Base-by-base conservation (phyloP, 2,888 invertebrate species). In the Acronicta alni region DNA sequence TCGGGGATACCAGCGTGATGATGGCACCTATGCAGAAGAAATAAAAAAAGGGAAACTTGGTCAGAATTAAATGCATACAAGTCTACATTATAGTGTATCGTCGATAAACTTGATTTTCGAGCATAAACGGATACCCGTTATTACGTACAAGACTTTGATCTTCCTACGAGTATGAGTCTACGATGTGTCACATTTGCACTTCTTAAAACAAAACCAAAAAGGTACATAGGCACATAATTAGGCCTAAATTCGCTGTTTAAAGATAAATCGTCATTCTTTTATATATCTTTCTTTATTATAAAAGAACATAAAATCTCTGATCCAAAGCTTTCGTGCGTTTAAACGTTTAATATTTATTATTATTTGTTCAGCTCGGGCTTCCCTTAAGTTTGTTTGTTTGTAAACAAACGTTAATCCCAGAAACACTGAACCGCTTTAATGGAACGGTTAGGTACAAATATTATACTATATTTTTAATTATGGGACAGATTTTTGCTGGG, bases 281-380 rank as follows among this genome's bases (percentile, higher is more conserved):
- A 44, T 52, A 10, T 16, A 1, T 23, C n/a, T 26, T 2, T 23
- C n/a, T 26, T 1, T 26, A 26, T 9, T 1, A 26, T 9, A 35
- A 53, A 23, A 23, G 23, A 7, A 5, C 18, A 44, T 30, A 32
- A 18, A 47, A 15, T 35, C 43, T 32, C 39, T 45, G 20, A 26
- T 48, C 41, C 23, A 23, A 67, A 39, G 47, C 38, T 48, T 12
- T 20, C 23, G 23, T 17, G 38, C 35, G 6, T 67, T 48, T 44
- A 55, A 55, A 63, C 35, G 16, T 45, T 48, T 32, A 18, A 62
- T 52, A 69, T 69, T 66, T 69, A 62, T 69, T 68, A 51, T 66
- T 62, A 62, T 66, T 63, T 39, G 45, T 49, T 62, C 55, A 43
- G 14, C 38, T 44, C 44, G 42, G 17, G 46, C 20, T 69, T 51